Percentiles rank a stretch among this genome's conserved stretches.
Evolutionary conservation across 2,797 vertebrate species (phyloP).

Genomic region (Oreortyx pictus): DNA sequence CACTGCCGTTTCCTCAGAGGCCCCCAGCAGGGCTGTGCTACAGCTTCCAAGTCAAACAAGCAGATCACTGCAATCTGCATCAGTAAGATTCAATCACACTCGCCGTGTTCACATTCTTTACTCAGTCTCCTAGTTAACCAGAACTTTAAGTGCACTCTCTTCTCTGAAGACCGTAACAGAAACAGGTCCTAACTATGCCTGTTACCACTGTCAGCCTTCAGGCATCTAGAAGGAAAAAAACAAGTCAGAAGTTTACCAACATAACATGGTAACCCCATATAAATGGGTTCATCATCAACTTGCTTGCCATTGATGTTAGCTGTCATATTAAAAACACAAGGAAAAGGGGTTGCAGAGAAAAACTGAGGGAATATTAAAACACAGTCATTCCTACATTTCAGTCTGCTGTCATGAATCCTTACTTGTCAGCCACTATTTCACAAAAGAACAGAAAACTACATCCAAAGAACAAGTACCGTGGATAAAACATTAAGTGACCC

Average conservation of each 20-base stretch:
- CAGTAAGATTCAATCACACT: slow-evolving; percentile 20
- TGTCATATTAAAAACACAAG: not conserved
- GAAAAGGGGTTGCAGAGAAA: not conserved
- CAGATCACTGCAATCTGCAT: not conserved
- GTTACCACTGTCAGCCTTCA: slow-evolving; percentile 4
- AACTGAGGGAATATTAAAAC: not conserved
- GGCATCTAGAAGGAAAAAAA: slow-evolving; percentile 18
- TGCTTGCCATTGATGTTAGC: not conserved
- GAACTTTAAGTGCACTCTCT: not conserved
- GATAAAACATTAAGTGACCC: not conserved
- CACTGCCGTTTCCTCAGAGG: slow-evolving; percentile 6
- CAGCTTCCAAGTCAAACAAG: slow-evolving; percentile 48
- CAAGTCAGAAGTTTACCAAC: slow-evolving; percentile 7
- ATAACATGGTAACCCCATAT: not conserved
- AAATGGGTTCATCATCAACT: not conserved
- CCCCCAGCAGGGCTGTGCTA: slow-evolving; percentile 30
- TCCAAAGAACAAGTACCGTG: not conserved
- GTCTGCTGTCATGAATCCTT: not conserved
- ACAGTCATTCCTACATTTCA: not conserved
- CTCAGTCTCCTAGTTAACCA: slow-evolving; percentile 1
- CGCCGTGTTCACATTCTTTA: slow-evolving; percentile 35
- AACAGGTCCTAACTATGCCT: slow-evolving; percentile 5
- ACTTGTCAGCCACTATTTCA: not conserved
- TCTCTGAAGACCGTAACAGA: slow-evolving; percentile 15
- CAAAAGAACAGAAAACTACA: not conserved